Conservation (phyloP, 2,888 invertebrate species). For the Hartigia nigra region DNA sequence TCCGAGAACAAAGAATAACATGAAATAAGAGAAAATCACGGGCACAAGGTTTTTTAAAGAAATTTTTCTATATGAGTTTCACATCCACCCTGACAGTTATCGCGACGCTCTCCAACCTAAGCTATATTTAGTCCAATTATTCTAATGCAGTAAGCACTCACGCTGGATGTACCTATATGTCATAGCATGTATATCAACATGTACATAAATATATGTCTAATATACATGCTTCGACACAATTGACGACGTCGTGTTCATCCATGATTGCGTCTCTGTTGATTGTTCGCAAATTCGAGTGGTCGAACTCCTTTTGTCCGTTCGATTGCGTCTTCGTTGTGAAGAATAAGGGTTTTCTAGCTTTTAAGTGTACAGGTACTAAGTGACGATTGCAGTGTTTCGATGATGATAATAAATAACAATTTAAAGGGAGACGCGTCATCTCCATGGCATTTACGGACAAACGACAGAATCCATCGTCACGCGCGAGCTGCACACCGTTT, state of each 20-base stretch:
- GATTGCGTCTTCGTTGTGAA: constrained; percentile 16
- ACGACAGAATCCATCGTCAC: background rate
- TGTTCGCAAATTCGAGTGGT: background rate
- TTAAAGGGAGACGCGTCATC: background rate
- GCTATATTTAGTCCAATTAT: constrained; percentile 52
- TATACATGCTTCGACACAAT: background rate
- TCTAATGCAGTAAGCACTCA: constrained; percentile 44
- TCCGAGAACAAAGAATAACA: constrained; percentile 1
- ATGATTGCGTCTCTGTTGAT: background rate
- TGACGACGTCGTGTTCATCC: background rate
- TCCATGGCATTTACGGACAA: background rate
- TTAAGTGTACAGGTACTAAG: constrained; percentile 56
- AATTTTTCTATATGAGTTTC: constrained; percentile 44
- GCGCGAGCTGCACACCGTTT: background rate
- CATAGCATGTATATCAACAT: background rate
- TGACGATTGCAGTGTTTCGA: constrained; percentile 30
- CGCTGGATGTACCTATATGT: constrained; percentile 43
- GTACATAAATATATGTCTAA: background rate
- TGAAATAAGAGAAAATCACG: constrained; percentile 9
- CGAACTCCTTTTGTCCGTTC: constrained; percentile 24
- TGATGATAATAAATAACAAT: background rate
- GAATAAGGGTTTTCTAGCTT: constrained; percentile 48
- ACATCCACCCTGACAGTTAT: constrained; percentile 28
- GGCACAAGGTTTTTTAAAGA: constrained; percentile 49
- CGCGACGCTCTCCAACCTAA: constrained; percentile 46